Evolutionary conservation across 1,140 invertebrate species (phyloP).

Genomic region (Lineus longissimus): DNA sequence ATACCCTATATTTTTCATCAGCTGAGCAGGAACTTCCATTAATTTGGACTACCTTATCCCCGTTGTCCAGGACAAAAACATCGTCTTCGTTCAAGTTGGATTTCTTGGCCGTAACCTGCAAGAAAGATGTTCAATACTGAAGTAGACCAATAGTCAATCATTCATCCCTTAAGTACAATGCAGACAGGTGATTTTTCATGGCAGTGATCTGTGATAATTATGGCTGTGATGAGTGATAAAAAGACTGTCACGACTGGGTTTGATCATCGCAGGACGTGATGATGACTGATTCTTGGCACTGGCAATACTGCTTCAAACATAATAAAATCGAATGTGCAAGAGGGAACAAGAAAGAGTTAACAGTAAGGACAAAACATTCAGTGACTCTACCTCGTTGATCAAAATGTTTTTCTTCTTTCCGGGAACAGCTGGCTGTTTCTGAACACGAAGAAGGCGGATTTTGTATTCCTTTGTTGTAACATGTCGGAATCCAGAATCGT

Average conservation of each 20-base stretch:
- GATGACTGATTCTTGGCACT: not conserved
- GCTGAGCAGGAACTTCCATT: not conserved
- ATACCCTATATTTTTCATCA: conserved; percentile 1
- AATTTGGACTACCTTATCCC: not conserved
- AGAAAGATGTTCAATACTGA: not conserved
- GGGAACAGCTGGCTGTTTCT: not conserved
- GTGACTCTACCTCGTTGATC: conserved; percentile 47
- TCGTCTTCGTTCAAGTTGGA: not conserved
- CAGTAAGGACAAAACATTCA: too few species aligned
- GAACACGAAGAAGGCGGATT: conserved; percentile 62
- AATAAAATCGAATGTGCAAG: too few species aligned
- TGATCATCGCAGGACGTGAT: not conserved
- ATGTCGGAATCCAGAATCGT: conserved; percentile 58
- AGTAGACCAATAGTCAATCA: not conserved
- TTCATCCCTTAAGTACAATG: not conserved
- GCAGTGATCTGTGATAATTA: not conserved
- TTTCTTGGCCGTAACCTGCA: not conserved
- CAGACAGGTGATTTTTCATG: not conserved
- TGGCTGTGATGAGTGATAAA: not conserved
- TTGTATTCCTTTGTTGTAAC: conserved; percentile 55
- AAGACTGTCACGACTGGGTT: not conserved
- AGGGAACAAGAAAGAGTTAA: too few species aligned
- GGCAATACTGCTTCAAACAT: too few species aligned
- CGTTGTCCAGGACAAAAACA: not conserved
- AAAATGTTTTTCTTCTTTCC: conserved; percentile 29